Base-by-base conservation (phyloP, 2,113 vertebrate species). In the Acinonyx jubatus region DNA sequence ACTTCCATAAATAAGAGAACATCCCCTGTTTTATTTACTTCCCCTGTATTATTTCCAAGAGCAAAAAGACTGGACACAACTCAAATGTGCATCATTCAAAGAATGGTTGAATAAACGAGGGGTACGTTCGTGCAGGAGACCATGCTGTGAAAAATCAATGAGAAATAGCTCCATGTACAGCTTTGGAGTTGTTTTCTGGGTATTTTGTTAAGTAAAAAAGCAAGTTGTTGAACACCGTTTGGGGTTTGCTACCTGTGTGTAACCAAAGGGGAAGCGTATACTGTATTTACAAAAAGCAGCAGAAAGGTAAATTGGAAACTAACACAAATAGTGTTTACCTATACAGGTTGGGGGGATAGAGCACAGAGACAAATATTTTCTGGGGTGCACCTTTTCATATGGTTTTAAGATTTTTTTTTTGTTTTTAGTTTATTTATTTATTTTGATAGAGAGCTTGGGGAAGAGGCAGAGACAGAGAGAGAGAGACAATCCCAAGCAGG, bases 11-110 rank as follows among this genome's bases (percentile, higher is more conserved):
- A 41, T 18, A 78, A 33, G 18, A 61, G 88, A 83, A 50, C 50
- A 73, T 15, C 33, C 25, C 41, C 41, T 31, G 74, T 48, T 18
- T 78, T 78, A 78, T 48, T 48, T 78, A 48, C 48, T 31, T 18
- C 41, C 4, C 36, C 66, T 65, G 38, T 90, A 31, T 88, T 61
- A 74, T 71, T 83, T 78, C 69, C 63, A 66, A 78, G 33, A 89
- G 16, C 27, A 65, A 68, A 57, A 89, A 63, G 50, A 63, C 6
- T 36, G 9, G 61, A 52, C 89, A 52, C 27, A 41, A 52, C 16
- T 52, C 27, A 78, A n/a, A 68, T 25, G 18, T 11, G 13, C 27
- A 13, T 50, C n/a, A 7, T 25, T 65, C 45, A n/a, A 50, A 52
- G 50, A n/a, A 18, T 14, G 12, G 29, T 31, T 57, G 9, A 65